A percentile compares a stretch with the other conserved stretches of the same genome.
These are phyloP conservation scores for Epinotia brunnichana DNA, from an alignment of 2,888 invertebrate species.

Conservation along the genomic window DNA sequence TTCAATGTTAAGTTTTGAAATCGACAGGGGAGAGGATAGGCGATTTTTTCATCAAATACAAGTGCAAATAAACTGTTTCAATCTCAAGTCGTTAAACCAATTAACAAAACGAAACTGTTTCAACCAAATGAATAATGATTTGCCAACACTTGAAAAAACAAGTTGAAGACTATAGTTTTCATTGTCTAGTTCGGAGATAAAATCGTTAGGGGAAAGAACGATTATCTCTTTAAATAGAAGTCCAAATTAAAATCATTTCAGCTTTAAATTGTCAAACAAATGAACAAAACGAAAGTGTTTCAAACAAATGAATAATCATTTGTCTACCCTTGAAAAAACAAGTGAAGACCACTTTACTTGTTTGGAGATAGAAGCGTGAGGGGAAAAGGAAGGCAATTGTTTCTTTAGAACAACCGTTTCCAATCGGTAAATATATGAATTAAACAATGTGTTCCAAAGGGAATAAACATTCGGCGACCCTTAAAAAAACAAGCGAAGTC, in stretches of 20 bases:
- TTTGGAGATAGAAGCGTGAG: neutral
- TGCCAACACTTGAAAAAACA: neutral
- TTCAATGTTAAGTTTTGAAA: neutral
- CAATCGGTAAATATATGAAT: conserved; percentile 15
- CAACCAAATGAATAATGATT: too few relatives aligned
- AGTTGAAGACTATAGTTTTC: neutral
- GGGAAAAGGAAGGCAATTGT: neutral
- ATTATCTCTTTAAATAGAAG: neutral
- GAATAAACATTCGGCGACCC: conserved; percentile 16
- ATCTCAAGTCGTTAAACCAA: neutral
- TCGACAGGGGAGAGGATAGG: neutral
- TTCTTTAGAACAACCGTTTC: neutral
- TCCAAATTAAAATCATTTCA: neutral
- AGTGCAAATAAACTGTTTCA: neutral
- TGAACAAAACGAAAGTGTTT: neutral
- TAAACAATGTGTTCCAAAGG: conserved; percentile 26
- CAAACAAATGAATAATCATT: too few relatives aligned
- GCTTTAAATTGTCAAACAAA: neutral
- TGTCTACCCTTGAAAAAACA: neutral
- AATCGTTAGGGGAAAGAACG: neutral
- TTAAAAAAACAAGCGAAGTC: conserved; percentile 22
- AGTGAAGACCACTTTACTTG: neutral
- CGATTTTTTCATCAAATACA: neutral
- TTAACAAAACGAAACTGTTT: neutral
- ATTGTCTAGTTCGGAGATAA: neutral